These are phyloP conservation scores for Heliothis virescens DNA, from an alignment of 1,140 invertebrate species.

Conservation along the genomic window DNA sequence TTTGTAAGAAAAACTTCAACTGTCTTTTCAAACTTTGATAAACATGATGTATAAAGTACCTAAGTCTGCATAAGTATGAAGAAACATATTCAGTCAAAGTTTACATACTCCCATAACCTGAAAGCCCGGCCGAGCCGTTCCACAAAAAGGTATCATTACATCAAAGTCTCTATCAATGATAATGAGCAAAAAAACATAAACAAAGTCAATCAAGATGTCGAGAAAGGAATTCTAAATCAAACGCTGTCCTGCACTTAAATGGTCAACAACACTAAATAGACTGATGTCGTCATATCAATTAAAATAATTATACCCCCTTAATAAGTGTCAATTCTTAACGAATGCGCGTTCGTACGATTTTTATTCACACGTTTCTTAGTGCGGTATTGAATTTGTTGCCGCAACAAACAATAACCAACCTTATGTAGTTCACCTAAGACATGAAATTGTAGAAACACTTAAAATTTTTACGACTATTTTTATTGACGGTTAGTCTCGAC, in stretches of 20 bases:
- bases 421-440: constrained; percentile 61
- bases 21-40: not conserved
- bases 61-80: not conserved
- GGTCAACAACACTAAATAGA: constrained; percentile 77
- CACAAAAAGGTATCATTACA: constrained; percentile 45
- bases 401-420: constrained; percentile 54
- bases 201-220: constrained; percentile 46
- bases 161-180: constrained; percentile 44
- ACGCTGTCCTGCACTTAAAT: constrained; percentile 70
- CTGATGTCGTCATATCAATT: constrained; percentile 85
- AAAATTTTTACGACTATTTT: constrained; percentile 83
- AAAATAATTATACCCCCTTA: constrained; percentile 84
- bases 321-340: constrained; percentile 86
- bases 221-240: constrained; percentile 81
- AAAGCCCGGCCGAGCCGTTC: not conserved
- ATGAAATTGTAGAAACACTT: constrained; percentile 59
- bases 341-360: constrained; percentile 85
- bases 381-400: constrained; percentile 51
- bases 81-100: constrained; percentile 8
- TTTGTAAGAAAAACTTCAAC: no score
- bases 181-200: constrained; percentile 48
- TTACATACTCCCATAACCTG: constrained; percentile 1
- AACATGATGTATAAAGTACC: not conserved
- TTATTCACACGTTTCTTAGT: constrained; percentile 81
- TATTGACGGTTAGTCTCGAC: constrained; percentile 84